These are phyloP conservation scores for Aphelenchoides besseyi DNA, from an alignment of 1,140 invertebrate species.

Conservation along the genomic window DNA sequence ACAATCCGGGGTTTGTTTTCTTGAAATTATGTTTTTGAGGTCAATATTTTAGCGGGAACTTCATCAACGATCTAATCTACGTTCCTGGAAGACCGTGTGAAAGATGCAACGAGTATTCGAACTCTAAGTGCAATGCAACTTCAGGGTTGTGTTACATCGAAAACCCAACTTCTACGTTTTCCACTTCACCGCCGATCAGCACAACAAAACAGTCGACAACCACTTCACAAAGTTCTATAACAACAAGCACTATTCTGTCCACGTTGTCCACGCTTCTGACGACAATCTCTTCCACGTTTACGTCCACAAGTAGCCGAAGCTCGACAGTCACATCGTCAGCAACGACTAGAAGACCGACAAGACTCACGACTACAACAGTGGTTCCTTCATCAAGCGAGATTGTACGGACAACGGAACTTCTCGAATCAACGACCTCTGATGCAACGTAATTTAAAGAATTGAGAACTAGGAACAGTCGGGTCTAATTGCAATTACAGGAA, in stretches of 20 bases:
- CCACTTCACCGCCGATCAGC: neutral
- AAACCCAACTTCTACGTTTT: neutral
- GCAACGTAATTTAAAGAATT: too few relatives aligned
- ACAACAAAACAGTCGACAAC: neutral
- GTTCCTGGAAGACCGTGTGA: neutral
- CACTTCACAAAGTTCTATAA: neutral
- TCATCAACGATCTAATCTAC: neutral
- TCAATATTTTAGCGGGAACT: neutral
- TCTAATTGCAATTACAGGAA: too few relatives aligned
- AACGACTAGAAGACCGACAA: too few relatives aligned
- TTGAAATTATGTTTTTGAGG: neutral
- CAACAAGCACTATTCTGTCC: neutral
- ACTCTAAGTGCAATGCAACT: conserved; percentile 4
- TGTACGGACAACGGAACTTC: too few relatives aligned
- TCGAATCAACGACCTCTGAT: too few relatives aligned
- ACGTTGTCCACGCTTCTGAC: neutral
- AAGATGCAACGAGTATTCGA: neutral
- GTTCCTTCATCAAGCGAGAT: too few relatives aligned
- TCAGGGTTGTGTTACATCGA: neutral
- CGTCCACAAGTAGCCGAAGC: neutral
- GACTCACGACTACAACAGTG: too few relatives aligned
- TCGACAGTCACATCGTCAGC: too few relatives aligned
- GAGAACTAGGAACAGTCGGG: too few relatives aligned
- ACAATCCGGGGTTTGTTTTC: neutral
- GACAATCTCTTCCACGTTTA: neutral